Evolutionary conservation across 2,113 vertebrate species (phyloP), one percentile per base, ranked within the genome.

Genomic region (Neomonachus schauinslandi): DNA sequence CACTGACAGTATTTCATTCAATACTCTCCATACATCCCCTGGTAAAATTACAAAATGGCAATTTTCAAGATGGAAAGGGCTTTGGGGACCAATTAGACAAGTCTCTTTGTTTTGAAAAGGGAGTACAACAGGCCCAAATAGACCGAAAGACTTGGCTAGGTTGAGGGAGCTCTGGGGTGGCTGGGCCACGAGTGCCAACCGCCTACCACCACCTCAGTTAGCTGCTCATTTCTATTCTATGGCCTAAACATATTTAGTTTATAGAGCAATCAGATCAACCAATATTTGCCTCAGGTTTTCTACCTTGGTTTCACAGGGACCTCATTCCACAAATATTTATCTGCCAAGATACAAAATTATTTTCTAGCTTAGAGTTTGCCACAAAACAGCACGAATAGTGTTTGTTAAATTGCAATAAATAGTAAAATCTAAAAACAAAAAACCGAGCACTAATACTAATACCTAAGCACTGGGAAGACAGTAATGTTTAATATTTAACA

Each of bases 401-500:
- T 65, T 9, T 33, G 24, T 53, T 95, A 81, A 89, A 42, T 14
- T 49, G 21, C 4, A 79, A 13, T 90, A 72, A 83, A 49, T 10
- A 88, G 67, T 33, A 76, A 85, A 46, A 57, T 46, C 26, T 22
- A 49, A 76, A 53, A 89, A 57, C 4, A 11, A 53, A 86, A 82
- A 76, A 1, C 18, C 1, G 26, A 92, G 71, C 33, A 72, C 53
- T 16, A 72, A 72, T 28, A 69, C 67, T 39, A 72, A 59, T 24
- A 84, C 15, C 72, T 65, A 79, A 81, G 49, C 11, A 4, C 21
- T 51, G 18, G 39, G 49, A 88, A 80, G 51, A 18, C 49, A 77
- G 39, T 28, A 71, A 84, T 53, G 69, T 55, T 85, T 92, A 94
- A 63, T 36, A 74, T n/a, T 83, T 92, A 85, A 91, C 21, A 89